Evolutionary conservation across 2,888 invertebrate genomes (phyloP).

Genomic region (Campoletis raptor): DNA sequence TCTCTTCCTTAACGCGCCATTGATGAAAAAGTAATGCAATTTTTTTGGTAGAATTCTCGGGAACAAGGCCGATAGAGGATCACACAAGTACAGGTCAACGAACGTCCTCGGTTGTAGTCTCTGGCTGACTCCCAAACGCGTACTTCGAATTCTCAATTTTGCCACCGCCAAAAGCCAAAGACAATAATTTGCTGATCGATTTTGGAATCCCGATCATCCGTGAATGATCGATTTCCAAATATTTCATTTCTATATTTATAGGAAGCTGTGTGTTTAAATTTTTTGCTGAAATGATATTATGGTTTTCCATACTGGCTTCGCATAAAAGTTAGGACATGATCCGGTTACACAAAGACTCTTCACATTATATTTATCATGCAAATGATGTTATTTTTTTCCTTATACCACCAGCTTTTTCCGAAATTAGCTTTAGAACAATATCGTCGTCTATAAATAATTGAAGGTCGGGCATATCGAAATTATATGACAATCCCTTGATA

Average conservation of each 20-base stretch:
- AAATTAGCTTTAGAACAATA: not conserved
- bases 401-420: not conserved
- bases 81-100: conserved; percentile 48
- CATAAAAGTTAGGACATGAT: not conserved
- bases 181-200: not conserved
- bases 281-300: too few species aligned
- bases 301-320: not conserved
- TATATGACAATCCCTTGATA: not conserved
- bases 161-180: not conserved
- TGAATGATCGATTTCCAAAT: not conserved
- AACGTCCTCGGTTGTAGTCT: conserved; percentile 56
- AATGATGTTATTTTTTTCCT: conserved; percentile 5
- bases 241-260: not conserved
- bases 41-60: not conserved
- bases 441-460: conserved; percentile 2
- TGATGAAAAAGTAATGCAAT: conserved; percentile 11
- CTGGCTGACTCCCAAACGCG: conserved; percentile 34
- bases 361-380: not conserved
- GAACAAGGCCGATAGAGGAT: conserved; percentile 41
- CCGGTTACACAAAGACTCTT: not conserved
- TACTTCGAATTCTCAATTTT: conserved; percentile 26
- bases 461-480: not conserved
- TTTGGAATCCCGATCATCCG: not conserved
- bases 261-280: not conserved
- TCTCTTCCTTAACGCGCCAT: not conserved